Evolutionary conservation across 1,140 invertebrate species (phyloP), one percentile per base, ranked within the genome.

Genomic region (Cephus cinctus): DNA sequence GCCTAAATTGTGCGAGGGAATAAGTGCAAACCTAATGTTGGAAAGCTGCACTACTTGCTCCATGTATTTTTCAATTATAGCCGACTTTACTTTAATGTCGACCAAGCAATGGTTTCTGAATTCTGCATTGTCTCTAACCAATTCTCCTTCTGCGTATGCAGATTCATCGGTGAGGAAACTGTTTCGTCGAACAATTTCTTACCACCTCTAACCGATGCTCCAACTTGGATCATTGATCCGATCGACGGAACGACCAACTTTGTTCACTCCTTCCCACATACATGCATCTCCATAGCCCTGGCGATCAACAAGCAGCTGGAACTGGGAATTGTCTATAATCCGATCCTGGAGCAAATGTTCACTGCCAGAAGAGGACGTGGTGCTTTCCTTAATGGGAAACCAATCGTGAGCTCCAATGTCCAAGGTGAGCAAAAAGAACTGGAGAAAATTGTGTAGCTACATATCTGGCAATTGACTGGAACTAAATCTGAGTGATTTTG

Each of bases 171-270:
- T 2, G 92, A 95, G 71, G 92, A 95, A 69, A 84, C 85, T n/a
- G 82, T 81, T 4, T 81, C 84, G 2, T 76, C 64, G 1, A 79
- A 78, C 11, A 73, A 81, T 19, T 77, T 80, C 6, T 47, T 77
- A 53, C 79, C 81, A 25, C 75, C 81, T 5, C 71, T 93, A 25
- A 92, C 90, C 3, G 80, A 90, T 65, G 81, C 80, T 5, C 90
- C 90, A 14, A 94, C 92, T 1, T 96, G 92, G 92, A 91, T 96
- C 46, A 90, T 96, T 50, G 91, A 89, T 76, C 85, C 85, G 14
- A 86, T 88, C 34, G 86, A 88, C 67, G 87, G 86, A 39, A 89
- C 87, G 4, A 86, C 83, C 27, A 89, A 89, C 63, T 89, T 88
- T 58, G 84, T 89, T 4, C 83, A 87, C 60, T 70, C 78, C 19